Conservation (phyloP, 2,888 invertebrate genomes). For the Stomorhina lunata region DNA sequence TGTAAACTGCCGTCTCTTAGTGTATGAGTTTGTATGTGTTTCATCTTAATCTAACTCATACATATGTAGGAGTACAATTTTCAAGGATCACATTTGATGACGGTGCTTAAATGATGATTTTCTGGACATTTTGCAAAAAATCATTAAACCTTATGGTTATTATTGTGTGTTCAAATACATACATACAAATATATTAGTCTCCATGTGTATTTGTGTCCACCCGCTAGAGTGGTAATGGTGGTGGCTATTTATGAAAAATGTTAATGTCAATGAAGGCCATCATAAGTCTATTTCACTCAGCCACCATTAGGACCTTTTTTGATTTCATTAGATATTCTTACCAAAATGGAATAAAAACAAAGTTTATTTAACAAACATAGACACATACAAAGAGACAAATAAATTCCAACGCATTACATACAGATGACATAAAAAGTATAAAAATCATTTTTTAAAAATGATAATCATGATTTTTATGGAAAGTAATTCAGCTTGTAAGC, state of each 20-base stretch:
- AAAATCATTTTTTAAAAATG: conserved; percentile 36
- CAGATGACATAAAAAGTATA: neutral
- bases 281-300: conserved; percentile 28
- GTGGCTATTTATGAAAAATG: conserved; percentile 40
- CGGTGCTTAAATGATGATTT: conserved; percentile 76
- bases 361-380: neutral
- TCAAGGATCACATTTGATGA: conserved; percentile 69
- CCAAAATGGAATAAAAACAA: neutral
- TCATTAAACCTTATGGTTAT: conserved; percentile 49
- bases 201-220: conserved; percentile 12
- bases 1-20: neutral
- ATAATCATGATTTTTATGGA: conserved; percentile 46
- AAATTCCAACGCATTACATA: neutral
- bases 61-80: conserved; percentile 37
- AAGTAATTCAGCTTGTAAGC: conserved; percentile 40
- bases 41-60: conserved; percentile 33
- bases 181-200: neutral
- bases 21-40: neutral
- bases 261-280: conserved; percentile 51
- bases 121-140: conserved; percentile 47
- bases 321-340: neutral
- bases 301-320: neutral
- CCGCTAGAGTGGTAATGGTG: too few species aligned
- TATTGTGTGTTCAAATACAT: neutral
- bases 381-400: neutral